A percentile compares a stretch with the other conserved stretches of the same genome.
These are phyloP conservation scores for Chloroceryle amazona DNA, from an alignment of 2,797 vertebrate species.

Conservation along the genomic window DNA sequence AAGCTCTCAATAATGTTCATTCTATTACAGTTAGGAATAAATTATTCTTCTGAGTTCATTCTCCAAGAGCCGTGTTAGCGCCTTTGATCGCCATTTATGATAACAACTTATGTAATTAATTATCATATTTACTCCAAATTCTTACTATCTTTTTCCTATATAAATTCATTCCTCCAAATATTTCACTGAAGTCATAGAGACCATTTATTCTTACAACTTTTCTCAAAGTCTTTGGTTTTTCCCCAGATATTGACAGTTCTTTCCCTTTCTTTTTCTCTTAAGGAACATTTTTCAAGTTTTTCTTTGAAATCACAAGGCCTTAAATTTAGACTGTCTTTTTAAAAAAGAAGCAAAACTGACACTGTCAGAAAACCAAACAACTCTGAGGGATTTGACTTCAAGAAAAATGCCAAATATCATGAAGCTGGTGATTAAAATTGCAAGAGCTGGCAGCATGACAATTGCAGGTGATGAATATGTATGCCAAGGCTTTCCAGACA, in stretches of 20 bases:
- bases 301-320: background rate
- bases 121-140: background rate
- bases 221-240: background rate
- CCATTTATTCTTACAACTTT: background rate
- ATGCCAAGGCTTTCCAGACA: slow-evolving; percentile 56
- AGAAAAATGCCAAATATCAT: slow-evolving; percentile 42
- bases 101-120: background rate
- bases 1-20: background rate
- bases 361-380: slow-evolving; percentile 35
- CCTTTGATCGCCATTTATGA: background rate
- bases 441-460: slow-evolving; percentile 46
- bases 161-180: background rate
- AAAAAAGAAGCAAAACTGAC: background rate
- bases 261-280: background rate
- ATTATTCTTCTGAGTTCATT: background rate
- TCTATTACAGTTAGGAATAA: background rate
- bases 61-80: background rate
- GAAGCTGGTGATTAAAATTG: slow-evolving; percentile 54
- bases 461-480: slow-evolving; percentile 65
- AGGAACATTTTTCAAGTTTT: background rate
- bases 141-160: background rate
- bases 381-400: slow-evolving; percentile 1
- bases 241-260: background rate
- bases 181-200: background rate
- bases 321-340: slow-evolving; percentile 2